Evolutionary conservation across 2,113 vertebrate species (phyloP), one percentile per base, ranked within the genome.

Genomic region (Panthera uncia): DNA sequence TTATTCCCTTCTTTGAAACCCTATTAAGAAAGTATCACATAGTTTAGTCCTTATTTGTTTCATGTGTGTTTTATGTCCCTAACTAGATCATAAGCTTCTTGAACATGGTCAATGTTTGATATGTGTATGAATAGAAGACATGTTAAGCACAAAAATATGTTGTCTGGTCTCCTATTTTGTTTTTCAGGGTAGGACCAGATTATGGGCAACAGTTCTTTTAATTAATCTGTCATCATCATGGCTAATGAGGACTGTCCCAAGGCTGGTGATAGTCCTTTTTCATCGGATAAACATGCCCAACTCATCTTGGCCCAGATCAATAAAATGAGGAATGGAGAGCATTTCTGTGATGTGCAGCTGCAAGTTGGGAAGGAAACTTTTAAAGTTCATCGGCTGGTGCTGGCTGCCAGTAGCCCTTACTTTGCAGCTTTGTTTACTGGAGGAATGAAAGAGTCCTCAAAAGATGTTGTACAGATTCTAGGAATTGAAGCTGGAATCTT

Each of bases 341-440:
- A 99, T 96, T 99, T 99, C 98, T 99, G 99, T 86, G 99, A 99
- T 27, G 99, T 99, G 78, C 98, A 99, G 61, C 98, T 99, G 68
- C 99, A 99, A 93, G 99, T 99, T 13, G 99, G 99, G 4, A 98
- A 98, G n/a, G 98, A 98, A 68, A 98, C 98, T 76, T 99, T 99
- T 98, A 98, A 98, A 88, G 99, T 99, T 82, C 99, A 99, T 95
- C 99, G 99, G 31, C 98, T 99, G 97, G 99, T 99, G 90, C 98
- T 99, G 81, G 99, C 99, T 69, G 99, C 99, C 71, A 99, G 99
- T 98, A 99, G 99, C 94, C 99, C 99, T 0, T 99, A 99, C 96
- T 99, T 99, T 98, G 98, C 99, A 4, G 99, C 99, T 80, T 98
- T 99, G 69, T 99, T 99, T 96, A 99, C 99, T 1, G 99, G 99